Evolutionary conservation across 1,140 invertebrate genomes (phyloP).

Genomic region (Xylocopa sonorina): DNA sequence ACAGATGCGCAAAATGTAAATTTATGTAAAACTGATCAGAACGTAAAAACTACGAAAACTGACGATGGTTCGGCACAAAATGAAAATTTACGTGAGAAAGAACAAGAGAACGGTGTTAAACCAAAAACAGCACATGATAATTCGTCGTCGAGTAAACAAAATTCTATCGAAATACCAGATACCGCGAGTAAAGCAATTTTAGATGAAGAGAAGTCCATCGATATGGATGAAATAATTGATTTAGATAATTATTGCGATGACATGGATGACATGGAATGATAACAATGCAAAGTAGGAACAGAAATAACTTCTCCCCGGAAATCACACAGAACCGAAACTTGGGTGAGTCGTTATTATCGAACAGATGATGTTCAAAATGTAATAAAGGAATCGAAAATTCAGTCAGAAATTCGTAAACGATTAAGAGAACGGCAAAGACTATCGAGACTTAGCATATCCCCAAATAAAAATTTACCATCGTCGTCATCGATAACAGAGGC

Average conservation of each 20-base stretch:
- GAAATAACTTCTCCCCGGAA: conserved; percentile 27
- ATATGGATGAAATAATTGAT: conserved; percentile 78
- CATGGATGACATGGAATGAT: conserved; percentile 74
- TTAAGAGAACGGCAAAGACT: conserved; percentile 78
- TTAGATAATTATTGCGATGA: conserved; percentile 80
- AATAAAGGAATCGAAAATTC: conserved; percentile 81
- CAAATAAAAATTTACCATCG: conserved; percentile 59
- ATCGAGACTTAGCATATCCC: conserved; percentile 74
- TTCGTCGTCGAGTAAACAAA: conserved; percentile 11
- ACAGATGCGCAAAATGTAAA: neutral
- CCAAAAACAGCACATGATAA: neutral
- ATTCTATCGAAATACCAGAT: neutral
- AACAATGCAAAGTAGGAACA: conserved; percentile 3
- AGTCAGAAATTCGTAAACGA: conserved; percentile 80
- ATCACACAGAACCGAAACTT: conserved; percentile 72
- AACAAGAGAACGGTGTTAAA: neutral
- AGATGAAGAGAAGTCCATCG: conserved; percentile 59
- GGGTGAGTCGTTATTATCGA: conserved; percentile 79
- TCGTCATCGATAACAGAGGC: conserved; percentile 11
- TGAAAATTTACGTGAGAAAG: conserved; percentile 18
- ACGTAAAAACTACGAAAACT: neutral
- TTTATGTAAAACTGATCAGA: neutral
- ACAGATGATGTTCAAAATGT: conserved; percentile 80
- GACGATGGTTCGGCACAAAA: neutral
- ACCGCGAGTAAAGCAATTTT: conserved; percentile 23